A percentile compares a stretch with the other conserved stretches of the same genome.
Evolutionary conservation across 2,113 vertebrate genomes (phyloP).

Genomic region (Petromus typicus): DNA sequence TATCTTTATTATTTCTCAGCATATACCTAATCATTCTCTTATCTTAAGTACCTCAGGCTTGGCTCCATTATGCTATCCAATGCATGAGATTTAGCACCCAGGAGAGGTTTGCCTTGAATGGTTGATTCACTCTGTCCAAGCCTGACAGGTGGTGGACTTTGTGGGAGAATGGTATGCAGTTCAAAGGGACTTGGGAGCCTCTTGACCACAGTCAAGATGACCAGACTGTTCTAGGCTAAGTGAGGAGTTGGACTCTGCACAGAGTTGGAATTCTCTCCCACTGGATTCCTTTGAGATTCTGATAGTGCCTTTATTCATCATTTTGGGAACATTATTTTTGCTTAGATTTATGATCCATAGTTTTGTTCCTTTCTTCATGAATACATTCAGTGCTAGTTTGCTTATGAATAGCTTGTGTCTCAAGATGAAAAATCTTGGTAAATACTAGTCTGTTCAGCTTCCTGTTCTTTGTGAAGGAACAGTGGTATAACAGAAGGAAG

Average conservation of each 20-base stretch:
- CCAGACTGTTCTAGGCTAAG: neutral
- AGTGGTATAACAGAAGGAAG: neutral
- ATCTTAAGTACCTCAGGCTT: slow-evolving; percentile 71
- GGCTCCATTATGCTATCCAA: slow-evolving; percentile 61
- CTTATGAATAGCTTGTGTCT: neutral
- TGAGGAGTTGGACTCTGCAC: neutral
- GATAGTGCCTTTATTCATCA: neutral
- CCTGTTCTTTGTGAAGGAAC: neutral
- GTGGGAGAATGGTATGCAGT: neutral
- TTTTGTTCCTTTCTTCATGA: neutral
- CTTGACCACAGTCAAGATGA: slow-evolving; percentile 49
- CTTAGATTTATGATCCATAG: neutral
- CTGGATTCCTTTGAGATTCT: neutral
- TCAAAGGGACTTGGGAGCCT: slow-evolving; percentile 40
- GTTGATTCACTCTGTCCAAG: slow-evolving; percentile 64
- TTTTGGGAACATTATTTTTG: neutral
- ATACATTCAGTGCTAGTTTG: neutral
- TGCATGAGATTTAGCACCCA: slow-evolving; percentile 66
- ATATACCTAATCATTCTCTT: slow-evolving; percentile 71
- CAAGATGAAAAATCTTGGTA: neutral
- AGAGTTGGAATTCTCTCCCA: neutral
- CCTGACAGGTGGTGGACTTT: slow-evolving; percentile 37
- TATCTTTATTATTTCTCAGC: slow-evolving; percentile 81
- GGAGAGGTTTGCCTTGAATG: slow-evolving; percentile 36
- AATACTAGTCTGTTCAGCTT: neutral